These are phyloP conservation scores for Matsumyia berberina DNA, from an alignment of 2,888 invertebrate genomes.

Conservation along the genomic window DNA sequence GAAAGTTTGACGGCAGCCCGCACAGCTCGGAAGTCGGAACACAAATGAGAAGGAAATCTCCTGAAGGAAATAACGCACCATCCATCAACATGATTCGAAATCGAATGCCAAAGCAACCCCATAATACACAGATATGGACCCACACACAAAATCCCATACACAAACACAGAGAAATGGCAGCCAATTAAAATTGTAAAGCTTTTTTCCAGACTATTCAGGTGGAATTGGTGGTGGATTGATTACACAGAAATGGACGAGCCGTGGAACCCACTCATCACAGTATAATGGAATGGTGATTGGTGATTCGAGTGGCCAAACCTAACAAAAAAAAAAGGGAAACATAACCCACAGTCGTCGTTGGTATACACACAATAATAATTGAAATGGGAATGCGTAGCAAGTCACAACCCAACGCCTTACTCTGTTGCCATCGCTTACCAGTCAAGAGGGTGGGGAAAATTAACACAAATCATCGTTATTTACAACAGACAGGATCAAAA, in stretches of 20 bases:
- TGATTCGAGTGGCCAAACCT: not conserved
- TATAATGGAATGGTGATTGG: not conserved
- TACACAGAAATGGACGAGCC: not conserved
- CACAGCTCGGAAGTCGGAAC: not conserved
- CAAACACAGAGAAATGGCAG: slow-evolving; percentile 2
- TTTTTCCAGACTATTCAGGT: slow-evolving; percentile 16
- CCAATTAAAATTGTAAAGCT: slow-evolving; percentile 30
- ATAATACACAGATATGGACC: not conserved
- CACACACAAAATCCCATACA: not conserved
- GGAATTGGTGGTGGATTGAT: slow-evolving; percentile 4
- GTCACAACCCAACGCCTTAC: not conserved
- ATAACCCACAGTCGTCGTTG: no score
- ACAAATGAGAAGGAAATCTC: slow-evolving; percentile 13
- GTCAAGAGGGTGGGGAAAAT: not conserved
- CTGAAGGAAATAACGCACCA: slow-evolving; percentile 12
- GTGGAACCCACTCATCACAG: not conserved
- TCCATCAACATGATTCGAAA: slow-evolving; percentile 23
- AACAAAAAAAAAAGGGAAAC: no score
- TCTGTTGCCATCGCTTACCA: not conserved
- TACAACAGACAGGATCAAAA: not conserved
- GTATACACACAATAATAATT: no score
- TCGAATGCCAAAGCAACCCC: slow-evolving; percentile 14
- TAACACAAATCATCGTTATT: slow-evolving; percentile 11
- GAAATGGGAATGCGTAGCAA: no score
- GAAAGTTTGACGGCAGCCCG: not conserved